Evolutionary conservation across 92 coral and sea anemone species (phyloP).

Genomic region (Blastomussa wellsi): DNA sequence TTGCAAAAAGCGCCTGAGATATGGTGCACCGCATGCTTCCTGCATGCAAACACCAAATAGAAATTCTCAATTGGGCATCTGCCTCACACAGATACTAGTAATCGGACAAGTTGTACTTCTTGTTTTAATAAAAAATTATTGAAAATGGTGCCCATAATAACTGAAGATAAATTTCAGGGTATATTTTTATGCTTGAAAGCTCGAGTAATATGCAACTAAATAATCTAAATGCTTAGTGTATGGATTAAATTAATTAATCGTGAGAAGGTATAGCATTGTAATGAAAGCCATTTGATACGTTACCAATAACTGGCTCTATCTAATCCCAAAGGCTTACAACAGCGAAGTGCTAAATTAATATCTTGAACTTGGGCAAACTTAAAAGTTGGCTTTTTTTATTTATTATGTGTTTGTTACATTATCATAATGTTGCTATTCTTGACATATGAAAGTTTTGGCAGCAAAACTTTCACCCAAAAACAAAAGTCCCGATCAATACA

Average conservation of each 20-base stretch:
- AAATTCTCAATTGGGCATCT: background rate
- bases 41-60: background rate
- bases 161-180: background rate
- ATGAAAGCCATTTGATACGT: background rate
- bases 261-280: background rate
- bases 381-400: too few species aligned
- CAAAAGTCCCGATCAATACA: too few species aligned
- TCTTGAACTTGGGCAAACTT: too few species aligned
- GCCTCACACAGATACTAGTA: background rate
- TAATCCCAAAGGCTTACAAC: too few species aligned
- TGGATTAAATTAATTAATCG: background rate
- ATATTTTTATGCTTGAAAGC: background rate
- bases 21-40: background rate
- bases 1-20: background rate
- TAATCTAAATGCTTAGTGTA: background rate
- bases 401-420: too few species aligned
- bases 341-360: background rate
- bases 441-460: too few species aligned
- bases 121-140: background rate
- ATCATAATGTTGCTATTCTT: too few species aligned
- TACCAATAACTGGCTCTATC: background rate
- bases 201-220: background rate
- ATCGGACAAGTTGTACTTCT: background rate
- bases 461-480: too few species aligned
- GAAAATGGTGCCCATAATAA: background rate